Base-by-base conservation (phyloP, 2,888 invertebrate genomes). In the Lasioglossum figueresi region DNA sequence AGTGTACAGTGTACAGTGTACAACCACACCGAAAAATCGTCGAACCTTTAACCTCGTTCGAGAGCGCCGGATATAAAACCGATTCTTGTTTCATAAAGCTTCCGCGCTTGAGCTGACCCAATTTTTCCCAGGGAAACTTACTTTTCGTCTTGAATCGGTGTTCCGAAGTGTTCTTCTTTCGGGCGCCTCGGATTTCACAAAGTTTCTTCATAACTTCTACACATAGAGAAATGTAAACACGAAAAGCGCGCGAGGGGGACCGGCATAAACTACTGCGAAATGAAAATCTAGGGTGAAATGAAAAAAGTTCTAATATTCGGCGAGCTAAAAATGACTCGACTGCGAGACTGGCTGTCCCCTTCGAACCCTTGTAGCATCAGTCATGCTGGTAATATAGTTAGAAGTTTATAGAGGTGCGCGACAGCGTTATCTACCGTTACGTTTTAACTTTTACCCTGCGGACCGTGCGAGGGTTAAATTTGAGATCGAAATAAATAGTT, bases 201-300 rank as follows among this genome's bases (percentile, higher is more conserved):
- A 66, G 66, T 66, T 66, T 66, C 66, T 66, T 66, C 66, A 34
- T 66, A 59, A 19, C 74, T n/a, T 74, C 4, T 34, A 66, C 19
- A 66, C 66, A 66, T 66, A 34, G 34, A 34, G 66, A 66, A 66
- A 34, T 66, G 34, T 66, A 34, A 34, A 66, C 66, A 66, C 34
- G 34, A 31, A 2, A 8, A 10, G 34, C 66, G 34, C 66, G 34
- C 8, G 66, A 19, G 19, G 34, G 31, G 19, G 4, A 4, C 14
- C 16, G 6, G 27, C 27, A 6, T 63, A 63, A 63, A 63, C 59
- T 63, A 31, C 59, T 4, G 34, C 34, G 66, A 66, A 34, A 27
- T n/a, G 66, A 66, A 66, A 66, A 66, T 66, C 43, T 23, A 19
- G 12, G 45, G 56, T 45, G 48, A 27, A 27, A 37, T 31, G 56